Conservation (phyloP, 2,113 vertebrate genomes). For the Pagrus major region DNA sequence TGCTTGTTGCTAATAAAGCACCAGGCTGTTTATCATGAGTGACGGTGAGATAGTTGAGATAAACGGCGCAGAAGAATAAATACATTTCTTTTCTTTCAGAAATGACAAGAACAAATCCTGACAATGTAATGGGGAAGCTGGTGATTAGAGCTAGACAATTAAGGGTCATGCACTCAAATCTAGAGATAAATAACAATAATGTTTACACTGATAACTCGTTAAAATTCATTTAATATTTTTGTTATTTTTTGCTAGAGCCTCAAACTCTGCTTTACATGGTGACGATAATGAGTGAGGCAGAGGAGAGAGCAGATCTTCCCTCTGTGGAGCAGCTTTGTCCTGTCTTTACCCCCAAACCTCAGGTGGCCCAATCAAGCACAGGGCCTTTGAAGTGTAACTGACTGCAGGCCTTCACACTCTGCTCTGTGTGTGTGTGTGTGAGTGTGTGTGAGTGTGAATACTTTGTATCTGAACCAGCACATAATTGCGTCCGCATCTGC, state of each 20-base stretch:
- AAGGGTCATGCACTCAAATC: background rate
- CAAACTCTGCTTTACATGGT: conserved; percentile 7
- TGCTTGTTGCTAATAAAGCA: too few species aligned
- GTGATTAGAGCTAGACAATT: background rate
- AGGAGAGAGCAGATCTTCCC: conserved; percentile 41
- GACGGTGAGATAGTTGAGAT: too few species aligned
- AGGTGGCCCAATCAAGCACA: conserved; percentile 69
- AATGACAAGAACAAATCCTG: background rate
- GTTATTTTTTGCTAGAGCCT: conserved; percentile 1
- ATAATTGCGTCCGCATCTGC: conserved; percentile 20
- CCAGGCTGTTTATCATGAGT: too few species aligned
- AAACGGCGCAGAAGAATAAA: too few species aligned
- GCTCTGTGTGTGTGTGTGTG: conserved; percentile 12
- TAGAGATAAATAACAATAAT: background rate
- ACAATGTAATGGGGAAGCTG: background rate
- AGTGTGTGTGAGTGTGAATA: background rate
- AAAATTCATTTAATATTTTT: conserved; percentile 5
- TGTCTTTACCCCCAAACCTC: conserved; percentile 65
- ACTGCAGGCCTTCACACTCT: conserved; percentile 49
- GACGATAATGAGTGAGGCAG: conserved; percentile 39
- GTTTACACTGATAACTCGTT: background rate
- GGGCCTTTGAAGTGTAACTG: conserved; percentile 69
- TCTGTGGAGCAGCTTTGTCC: conserved; percentile 62
- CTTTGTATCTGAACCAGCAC: conserved; percentile 18
- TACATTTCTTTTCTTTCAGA: background rate